Evolutionary conservation across 2,888 invertebrate species (phyloP), one percentile per base, ranked within the genome.

Genomic region (Diarsia brunnea): DNA sequence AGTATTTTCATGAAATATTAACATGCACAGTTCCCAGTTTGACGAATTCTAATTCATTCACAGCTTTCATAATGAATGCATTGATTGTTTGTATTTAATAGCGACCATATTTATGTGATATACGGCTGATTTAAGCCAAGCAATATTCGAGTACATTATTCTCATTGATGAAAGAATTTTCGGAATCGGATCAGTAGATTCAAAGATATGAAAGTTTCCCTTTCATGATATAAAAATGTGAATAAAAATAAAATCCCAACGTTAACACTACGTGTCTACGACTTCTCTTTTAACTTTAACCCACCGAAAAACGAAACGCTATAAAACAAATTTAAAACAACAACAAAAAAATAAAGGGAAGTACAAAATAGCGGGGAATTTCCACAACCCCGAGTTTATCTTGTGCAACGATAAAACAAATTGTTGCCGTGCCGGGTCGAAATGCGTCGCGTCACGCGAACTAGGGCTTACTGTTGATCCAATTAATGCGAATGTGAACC

Each of bases 321-420:
- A 61, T 70, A 70, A 75, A 73, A 74, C 71, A 79, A 79, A 79
- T 75, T 82, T 71, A 65, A 70, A 79, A 79, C 53, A 81, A 78
- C 78, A 79, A 83, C 71, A 79, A 77, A 73, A 81, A 86, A 84
- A 87, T 84, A 87, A 81, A 80, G 79, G 82, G 84, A 85, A 81
- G 60, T 49, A 66, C 83, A 84, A 87, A 78, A 78, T 49, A 65
- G 75, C 82, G 85, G 92, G 90, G 85, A 90, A 92, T 90, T 92
- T 93, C 92, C 92, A 89, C 91, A 80, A 82, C 85, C 86, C 89
- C 86, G 84, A 77, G 81, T 88, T 88, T 91, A 91, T 93, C 93
- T 93, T 91, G 91, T 90, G 89, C 87, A 89, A 82, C 93, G 92
- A 94, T 95, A 95, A 93, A 94, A 93, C 92, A 93, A 94, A 95